Evolutionary conservation across 2,888 invertebrate genomes (phyloP).

Genomic region (Creontiades dilutus): DNA sequence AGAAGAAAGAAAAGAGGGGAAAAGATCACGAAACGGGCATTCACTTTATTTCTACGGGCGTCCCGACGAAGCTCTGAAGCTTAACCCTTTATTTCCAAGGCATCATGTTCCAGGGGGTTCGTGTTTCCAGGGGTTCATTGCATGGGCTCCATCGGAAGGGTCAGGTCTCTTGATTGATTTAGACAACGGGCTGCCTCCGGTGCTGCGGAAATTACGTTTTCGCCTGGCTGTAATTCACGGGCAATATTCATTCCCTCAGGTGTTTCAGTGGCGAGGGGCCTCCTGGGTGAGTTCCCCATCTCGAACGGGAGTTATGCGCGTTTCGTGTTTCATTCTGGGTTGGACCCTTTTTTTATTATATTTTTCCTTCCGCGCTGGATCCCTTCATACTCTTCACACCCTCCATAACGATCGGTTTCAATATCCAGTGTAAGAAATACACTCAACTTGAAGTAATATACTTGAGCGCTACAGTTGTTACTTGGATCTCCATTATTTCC

Average conservation of each 20-base stretch:
- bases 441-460: no score
- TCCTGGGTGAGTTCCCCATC: background rate
- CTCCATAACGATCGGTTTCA: background rate
- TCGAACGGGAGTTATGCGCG: slow-evolving; percentile 28
- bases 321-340: slow-evolving; percentile 9
- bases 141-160: slow-evolving; percentile 28
- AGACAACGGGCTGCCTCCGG: slow-evolving; percentile 44
- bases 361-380: background rate
- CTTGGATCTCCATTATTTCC: no score
- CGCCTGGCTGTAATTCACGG: slow-evolving; percentile 29
- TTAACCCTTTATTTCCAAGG: slow-evolving; percentile 16
- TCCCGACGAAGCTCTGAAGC: background rate
- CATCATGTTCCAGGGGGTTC: slow-evolving; percentile 9
- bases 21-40: slow-evolving; percentile 52
- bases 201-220: slow-evolving; percentile 38
- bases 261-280: background rate
- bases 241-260: slow-evolving; percentile 30
- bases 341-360: background rate
- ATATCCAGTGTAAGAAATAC: no score
- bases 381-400: background rate
- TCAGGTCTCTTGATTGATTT: slow-evolving; percentile 39
- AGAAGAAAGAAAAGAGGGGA: slow-evolving; percentile 19
- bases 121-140: background rate
- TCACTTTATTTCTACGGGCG: slow-evolving; percentile 56
- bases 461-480: no score